Conservation (phyloP, 2,113 vertebrate species). For the Fukomys damarensis region DNA sequence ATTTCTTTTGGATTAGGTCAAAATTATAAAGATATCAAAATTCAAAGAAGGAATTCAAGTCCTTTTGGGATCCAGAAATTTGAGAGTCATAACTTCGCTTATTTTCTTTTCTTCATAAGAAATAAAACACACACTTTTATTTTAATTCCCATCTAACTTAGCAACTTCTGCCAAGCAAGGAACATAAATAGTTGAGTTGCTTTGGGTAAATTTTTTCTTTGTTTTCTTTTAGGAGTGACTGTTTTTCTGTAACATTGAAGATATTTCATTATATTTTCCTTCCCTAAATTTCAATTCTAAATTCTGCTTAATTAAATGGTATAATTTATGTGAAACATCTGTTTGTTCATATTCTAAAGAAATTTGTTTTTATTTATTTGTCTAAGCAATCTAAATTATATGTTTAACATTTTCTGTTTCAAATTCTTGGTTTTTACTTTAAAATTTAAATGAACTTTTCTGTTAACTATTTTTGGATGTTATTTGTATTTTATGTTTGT, state of each 20-base stretch:
- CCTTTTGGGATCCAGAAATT: background rate
- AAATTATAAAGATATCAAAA: constrained; percentile 63
- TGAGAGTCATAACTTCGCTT: background rate
- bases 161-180: constrained; percentile 9
- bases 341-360: background rate
- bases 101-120: constrained; percentile 57
- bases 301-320: background rate
- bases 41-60: constrained; percentile 60
- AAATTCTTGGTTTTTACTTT: background rate
- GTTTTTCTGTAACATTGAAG: background rate
- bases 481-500: background rate
- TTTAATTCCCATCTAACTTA: background rate
- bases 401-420: background rate
- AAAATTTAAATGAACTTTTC: background rate
- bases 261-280: background rate
- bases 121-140: constrained; percentile 49
- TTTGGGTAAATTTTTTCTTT: background rate
- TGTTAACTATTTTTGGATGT: background rate
- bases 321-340: background rate
- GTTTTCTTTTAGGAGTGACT: background rate
- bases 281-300: background rate
- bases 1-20: constrained; percentile 58
- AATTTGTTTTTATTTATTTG: background rate
- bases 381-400: background rate
- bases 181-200: constrained; percentile 29